Evolutionary conservation across 2,888 invertebrate genomes (phyloP).

Genomic region (Mimas tiliae): DNA sequence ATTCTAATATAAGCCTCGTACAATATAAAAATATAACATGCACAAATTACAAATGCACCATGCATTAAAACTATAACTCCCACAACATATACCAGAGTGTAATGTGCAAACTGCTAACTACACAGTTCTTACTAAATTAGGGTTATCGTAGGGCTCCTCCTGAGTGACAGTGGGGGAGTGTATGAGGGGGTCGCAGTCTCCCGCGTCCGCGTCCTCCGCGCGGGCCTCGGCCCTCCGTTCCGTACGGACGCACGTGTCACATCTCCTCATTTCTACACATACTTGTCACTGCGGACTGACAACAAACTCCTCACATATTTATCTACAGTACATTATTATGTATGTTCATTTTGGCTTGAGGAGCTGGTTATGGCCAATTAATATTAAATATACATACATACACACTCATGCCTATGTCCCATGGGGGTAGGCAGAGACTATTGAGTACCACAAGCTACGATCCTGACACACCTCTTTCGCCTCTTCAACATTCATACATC

Average conservation of each 20-base stretch:
- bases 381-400: not conserved
- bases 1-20: not conserved
- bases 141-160: conserved; percentile 70
- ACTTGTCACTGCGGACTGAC: conserved; percentile 76
- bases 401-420: no score
- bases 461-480: no score
- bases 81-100: conserved; percentile 29
- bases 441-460: no score
- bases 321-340: not conserved
- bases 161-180: conserved; percentile 63
- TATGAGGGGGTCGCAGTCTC: conserved; percentile 72
- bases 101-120: conserved; percentile 57
- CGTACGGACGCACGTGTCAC: conserved; percentile 69
- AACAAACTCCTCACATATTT: conserved; percentile 62
- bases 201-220: conserved; percentile 40
- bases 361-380: conserved; percentile 6
- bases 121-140: conserved; percentile 69
- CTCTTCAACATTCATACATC: no score
- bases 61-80: conserved; percentile 25
- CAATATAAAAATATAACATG: not conserved
- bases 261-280: conserved; percentile 82
- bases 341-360: not conserved
- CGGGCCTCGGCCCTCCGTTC: conserved; percentile 61
- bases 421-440: no score
- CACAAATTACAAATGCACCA: conserved; percentile 4